Conservation (phyloP, 2,113 vertebrate genomes). For the Eurypyga helias region DNA sequence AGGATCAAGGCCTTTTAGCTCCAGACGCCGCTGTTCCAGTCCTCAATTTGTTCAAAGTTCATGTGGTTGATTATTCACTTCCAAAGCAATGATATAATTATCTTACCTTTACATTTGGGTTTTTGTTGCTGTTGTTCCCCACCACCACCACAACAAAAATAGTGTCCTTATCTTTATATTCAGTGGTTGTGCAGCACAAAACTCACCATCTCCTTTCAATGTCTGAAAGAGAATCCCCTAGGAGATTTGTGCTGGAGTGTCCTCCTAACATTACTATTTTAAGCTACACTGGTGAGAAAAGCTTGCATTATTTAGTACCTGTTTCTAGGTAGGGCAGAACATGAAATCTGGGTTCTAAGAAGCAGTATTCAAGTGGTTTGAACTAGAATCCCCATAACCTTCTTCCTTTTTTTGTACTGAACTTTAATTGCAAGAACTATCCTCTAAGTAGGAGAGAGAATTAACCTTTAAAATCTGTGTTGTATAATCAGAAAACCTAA, state of each 20-base stretch:
- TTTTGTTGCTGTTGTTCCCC: background rate
- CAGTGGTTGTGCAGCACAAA: background rate
- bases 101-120: background rate
- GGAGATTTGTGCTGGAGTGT: background rate
- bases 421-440: background rate
- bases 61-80: background rate
- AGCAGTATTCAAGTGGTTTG: background rate
- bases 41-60: background rate
- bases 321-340: constrained; percentile 1
- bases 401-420: background rate
- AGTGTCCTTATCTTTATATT: background rate
- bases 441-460: background rate
- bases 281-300: background rate
- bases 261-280: constrained; percentile 6
- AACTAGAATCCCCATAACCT: background rate
- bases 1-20: background rate
- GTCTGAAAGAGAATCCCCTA: background rate
- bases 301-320: background rate
- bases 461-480: background rate
- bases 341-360: background rate
- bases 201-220: background rate
- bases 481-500: background rate
- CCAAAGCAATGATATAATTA: background rate
- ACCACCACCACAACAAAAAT: background rate
- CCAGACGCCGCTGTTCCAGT: background rate